Conservation (phyloP, 2,888 invertebrate genomes). For the Tryphoninae sp. region DNA sequence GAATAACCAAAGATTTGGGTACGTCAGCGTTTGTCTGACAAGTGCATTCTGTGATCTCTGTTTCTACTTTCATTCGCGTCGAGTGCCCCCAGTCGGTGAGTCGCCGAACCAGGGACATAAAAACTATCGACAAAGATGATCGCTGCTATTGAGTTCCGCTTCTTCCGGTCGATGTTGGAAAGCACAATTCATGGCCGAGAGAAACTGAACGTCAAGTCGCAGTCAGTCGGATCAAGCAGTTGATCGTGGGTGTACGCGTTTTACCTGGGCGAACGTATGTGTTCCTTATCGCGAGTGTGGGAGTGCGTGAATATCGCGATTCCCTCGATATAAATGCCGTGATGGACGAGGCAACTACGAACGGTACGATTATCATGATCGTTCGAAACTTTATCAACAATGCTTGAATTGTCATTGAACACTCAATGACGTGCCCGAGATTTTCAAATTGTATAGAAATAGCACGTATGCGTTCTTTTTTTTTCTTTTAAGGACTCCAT, state of each 20-base stretch:
- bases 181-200: slow-evolving; percentile 30
- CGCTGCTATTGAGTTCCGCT: slow-evolving; percentile 11
- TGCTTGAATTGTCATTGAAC: slow-evolving; percentile 41
- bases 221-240: slow-evolving; percentile 63
- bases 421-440: not conserved
- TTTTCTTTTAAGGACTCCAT: slow-evolving; percentile 58
- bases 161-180: slow-evolving; percentile 2
- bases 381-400: not conserved
- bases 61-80: not conserved
- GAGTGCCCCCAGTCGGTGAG: not conserved
- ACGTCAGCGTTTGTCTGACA: slow-evolving; percentile 27
- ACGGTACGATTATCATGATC: slow-evolving; percentile 71
- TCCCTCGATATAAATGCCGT: slow-evolving; percentile 73
- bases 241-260: slow-evolving; percentile 64
- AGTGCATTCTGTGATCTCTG: not conserved
- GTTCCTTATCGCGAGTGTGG: slow-evolving; percentile 53
- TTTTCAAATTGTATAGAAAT: slow-evolving; percentile 7
- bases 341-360: slow-evolving; percentile 77
- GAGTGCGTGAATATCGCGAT: slow-evolving; percentile 61
- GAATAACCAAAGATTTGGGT: not conserved
- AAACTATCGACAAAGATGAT: too few species aligned
- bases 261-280: slow-evolving; percentile 44
- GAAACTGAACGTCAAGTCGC: slow-evolving; percentile 27
- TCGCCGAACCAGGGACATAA: not conserved
- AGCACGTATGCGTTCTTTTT: slow-evolving; percentile 3